These are phyloP conservation scores for Drosophila antonietae DNA, from an alignment of 2,888 invertebrate genomes.

Conservation along the genomic window DNA sequence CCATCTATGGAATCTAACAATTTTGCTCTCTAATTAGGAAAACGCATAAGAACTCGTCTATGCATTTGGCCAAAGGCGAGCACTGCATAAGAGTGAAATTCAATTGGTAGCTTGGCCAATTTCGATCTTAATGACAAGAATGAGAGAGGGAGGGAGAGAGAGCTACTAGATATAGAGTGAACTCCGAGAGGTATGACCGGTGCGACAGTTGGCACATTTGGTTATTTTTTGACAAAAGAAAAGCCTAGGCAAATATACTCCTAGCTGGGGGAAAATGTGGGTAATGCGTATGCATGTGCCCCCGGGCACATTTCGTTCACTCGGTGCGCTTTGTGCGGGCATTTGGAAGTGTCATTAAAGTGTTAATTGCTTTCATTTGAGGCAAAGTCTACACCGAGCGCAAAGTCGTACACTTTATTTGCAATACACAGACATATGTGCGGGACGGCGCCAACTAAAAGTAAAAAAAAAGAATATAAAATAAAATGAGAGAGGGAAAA, in stretches of 20 bases:
- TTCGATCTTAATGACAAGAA: conserved; percentile 54
- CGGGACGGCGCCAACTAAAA: conserved; percentile 11
- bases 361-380: conserved; percentile 76
- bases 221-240: conserved; percentile 1
- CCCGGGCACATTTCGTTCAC: conserved; percentile 7
- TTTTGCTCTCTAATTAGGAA: conserved; percentile 62
- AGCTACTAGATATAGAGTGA: not conserved
- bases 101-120: conserved; percentile 49
- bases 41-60: conserved; percentile 59
- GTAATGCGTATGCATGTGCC: conserved; percentile 21
- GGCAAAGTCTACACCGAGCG: conserved; percentile 33
- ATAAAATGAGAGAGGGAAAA: not conserved
- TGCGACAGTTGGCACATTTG: conserved; percentile 16
- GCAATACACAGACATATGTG: conserved; percentile 32
- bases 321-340: conserved; percentile 33
- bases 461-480: not conserved
- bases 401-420: conserved; percentile 35
- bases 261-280: conserved; percentile 13
- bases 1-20: conserved; percentile 28
- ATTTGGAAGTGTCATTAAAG: conserved; percentile 76
- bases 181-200: not conserved
- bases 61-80: conserved; percentile 32
- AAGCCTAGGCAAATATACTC: conserved; percentile 31
- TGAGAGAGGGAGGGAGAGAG: not conserved
- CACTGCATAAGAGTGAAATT: conserved; percentile 19